phyloP scores from a whole-genome alignment of 2,797 vertebrate genomes.

The Macropodus opercularis region DNA sequence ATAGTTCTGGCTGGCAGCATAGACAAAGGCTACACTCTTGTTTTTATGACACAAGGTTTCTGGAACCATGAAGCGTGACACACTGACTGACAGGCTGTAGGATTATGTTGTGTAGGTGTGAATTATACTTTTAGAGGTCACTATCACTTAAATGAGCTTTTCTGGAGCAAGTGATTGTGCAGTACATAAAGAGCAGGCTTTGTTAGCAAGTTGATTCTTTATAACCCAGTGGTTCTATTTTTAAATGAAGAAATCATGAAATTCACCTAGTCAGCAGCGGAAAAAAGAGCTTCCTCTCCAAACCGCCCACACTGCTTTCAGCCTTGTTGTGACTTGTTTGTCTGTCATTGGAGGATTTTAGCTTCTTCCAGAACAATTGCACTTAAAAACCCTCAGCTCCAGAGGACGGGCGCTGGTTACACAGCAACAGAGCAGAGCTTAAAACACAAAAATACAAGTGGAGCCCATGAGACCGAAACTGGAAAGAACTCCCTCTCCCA shows the following conservation, averaged over 20 bases:
- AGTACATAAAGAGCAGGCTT: conserved; percentile 36
- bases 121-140: conserved; percentile 52
- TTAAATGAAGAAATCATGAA: conserved; percentile 69
- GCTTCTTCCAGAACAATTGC: conserved; percentile 72
- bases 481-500: conserved; percentile 38
- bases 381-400: conserved; percentile 60
- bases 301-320: conserved; percentile 73
- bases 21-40: conserved; percentile 44
- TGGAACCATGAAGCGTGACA: conserved; percentile 74
- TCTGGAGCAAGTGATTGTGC: conserved; percentile 33
- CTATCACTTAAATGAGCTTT: conserved; percentile 40
- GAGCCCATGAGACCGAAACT: conserved; percentile 45
- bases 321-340: conserved; percentile 80
- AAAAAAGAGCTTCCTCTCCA: conserved; percentile 66
- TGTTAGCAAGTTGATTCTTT: conserved; percentile 38
- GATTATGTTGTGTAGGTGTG: conserved; percentile 49
- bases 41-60: conserved; percentile 50
- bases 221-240: conserved; percentile 51
- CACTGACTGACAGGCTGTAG: conserved; percentile 69
- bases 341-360: conserved; percentile 73
- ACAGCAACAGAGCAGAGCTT: conserved; percentile 41
- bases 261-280: conserved; percentile 74
- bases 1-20: conserved; percentile 38
- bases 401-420: conserved; percentile 60
- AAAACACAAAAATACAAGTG: conserved; percentile 45